Evolutionary conservation across 2,113 vertebrate genomes (phyloP).

Genomic region (Ictalurus furcatus): DNA sequence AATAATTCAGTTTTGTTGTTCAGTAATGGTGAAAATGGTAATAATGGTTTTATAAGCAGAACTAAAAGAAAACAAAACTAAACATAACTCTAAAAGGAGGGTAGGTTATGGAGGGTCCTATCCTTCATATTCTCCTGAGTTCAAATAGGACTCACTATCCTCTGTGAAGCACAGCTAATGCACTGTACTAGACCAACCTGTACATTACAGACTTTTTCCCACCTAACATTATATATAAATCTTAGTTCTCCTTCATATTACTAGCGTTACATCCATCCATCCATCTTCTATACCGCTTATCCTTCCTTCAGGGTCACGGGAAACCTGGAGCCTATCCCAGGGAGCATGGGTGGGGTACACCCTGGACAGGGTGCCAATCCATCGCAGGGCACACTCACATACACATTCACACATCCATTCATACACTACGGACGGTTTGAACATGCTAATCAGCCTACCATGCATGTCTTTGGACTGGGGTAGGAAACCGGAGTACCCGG

Average conservation of each 20-base stretch:
- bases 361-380: too few relatives aligned
- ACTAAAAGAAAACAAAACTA: not conserved
- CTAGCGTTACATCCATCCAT: not conserved
- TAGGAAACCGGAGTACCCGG: too few relatives aligned
- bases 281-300: too few relatives aligned
- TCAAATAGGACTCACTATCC: not conserved
- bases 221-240: not conserved
- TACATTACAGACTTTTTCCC: not conserved
- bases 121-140: not conserved
- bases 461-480: too few relatives aligned
- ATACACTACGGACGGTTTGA: too few relatives aligned
- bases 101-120: not conserved
- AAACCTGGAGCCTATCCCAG: too few relatives aligned
- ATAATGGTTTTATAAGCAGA: conserved; percentile 6
- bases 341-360: too few relatives aligned
- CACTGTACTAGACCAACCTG: not conserved
- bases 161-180: not conserved
- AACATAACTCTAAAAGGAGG: not conserved
- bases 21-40: not conserved
- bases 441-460: too few relatives aligned
- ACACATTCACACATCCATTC: too few relatives aligned
- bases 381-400: too few relatives aligned
- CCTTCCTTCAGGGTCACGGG: too few relatives aligned
- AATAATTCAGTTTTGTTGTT: not conserved
- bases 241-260: not conserved